Evolutionary conservation across 2,888 invertebrate genomes (phyloP), one percentile per base, ranked within the genome.

Genomic region (Argynnis bischoffii): DNA sequence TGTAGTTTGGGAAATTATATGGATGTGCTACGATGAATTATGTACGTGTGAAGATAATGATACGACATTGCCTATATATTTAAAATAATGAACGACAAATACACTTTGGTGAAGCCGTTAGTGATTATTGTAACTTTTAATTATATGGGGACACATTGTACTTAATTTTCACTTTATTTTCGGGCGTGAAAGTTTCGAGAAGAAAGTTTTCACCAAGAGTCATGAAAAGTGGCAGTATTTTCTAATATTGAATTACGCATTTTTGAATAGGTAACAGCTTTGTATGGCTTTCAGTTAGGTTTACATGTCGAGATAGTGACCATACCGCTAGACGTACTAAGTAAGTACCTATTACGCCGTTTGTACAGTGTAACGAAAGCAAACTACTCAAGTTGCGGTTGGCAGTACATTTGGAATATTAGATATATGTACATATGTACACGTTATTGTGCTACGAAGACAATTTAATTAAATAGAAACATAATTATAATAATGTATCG

Each of bases 361-460:
- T 48, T 50, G 46, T 16, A 57, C 16, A 57, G 57, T 16, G 16
- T 14, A 21, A 64, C 41, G 46, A 47, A 65, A 59, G 26, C 51
- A 47, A 65, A 47, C 53, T 64, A 31, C 16, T 54, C 51, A 6
- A 46, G 16, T 46, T 26, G 65, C 46, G 65, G 53, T 56, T 50
- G 51, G 57, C 65, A 51, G 67, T 57, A 57, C 53, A 63, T 67
- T 57, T 51, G n/a, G 35, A 47, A 59, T 59, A 55, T 61, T 66
- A 66, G 14, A 18, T 41, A 41, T 11, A 41, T 11, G 11, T 3
- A 41, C 11, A 41, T 11, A 8, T 26, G 53, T 41, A 16, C 53
- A 31, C 26, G 51, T 13, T 50, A 55, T 61, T 46, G 46, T 66
- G 50, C 55, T n/a, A 53, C 57, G 57, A 14, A 47, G 54, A 59